Base-by-base conservation (phyloP, 2,888 invertebrate genomes). In the Cheilosia urbana region DNA sequence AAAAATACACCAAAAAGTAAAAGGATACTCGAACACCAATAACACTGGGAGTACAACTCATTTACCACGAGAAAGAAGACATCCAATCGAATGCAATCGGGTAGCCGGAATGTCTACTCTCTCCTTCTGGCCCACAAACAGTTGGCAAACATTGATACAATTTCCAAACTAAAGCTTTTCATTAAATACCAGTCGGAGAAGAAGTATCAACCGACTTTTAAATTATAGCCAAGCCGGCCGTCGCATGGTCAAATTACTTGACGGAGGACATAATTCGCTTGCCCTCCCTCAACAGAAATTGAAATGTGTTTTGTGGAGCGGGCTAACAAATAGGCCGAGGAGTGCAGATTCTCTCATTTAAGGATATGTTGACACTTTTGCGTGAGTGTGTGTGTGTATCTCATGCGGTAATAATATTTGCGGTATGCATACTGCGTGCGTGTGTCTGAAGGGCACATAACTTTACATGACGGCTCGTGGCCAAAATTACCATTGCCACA, bases 361-460 rank as follows among this genome's bases (percentile, higher is more conserved):
- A 81, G 81, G 81, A 77, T 72, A 85, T 85, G 85, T 85, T 85
- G 85, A 85, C 85, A 85, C 85, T 85, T 81, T 85, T 30, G 30
- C 9, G 30, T 85, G 81, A 77, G 81, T 85, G 68, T 85, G 68
- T 85, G 81, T 85, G 81, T 85, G 72, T 85, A 72, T 66, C 76
- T 81, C 80, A 76, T 85, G 85, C 76, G 85, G 85, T 85, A 85
- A 81, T 85, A 81, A 85, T 68, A 85, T 85, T 81, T 85, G 85
- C 68, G 81, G 81, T 77, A 72, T 77, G 42, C 68, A 21, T 69
- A 85, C 15, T 45, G 51, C 34, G 37, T 75, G 62, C 75, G 69
- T 79, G 84, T 72, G 72, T 68, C 71, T 77, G 71, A 81, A 69
- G 76, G 77, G 72, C 76, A 66, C 68, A 81, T 72, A 81, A 77